phyloP scores from a whole-genome alignment of 2,113 vertebrate genomes.

The Melanotaenia duboulayi region DNA sequence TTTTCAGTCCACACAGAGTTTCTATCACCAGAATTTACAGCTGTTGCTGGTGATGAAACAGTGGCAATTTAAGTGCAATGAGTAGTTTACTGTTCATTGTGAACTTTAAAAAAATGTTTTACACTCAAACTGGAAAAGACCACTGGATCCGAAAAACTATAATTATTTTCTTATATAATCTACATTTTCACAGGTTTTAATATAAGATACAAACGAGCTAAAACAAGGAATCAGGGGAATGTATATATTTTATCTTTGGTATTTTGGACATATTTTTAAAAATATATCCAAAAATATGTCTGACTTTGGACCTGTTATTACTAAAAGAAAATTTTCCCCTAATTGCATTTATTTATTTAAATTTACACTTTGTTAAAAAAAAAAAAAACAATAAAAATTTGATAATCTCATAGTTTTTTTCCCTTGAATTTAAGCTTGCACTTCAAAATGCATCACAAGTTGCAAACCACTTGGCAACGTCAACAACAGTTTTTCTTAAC shows the following conservation, averaged over 20 bases:
- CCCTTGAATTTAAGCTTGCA: conserved; percentile 22
- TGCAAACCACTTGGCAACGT: conserved; percentile 26
- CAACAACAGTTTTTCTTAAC: conserved; percentile 42
- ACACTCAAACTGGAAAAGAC: conserved; percentile 16
- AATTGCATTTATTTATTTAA: neutral
- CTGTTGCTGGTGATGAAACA: conserved; percentile 33
- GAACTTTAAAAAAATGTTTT: neutral
- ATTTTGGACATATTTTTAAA: neutral
- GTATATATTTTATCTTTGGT: neutral
- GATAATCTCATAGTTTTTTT: neutral
- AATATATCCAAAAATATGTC: no score
- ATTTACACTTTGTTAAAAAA: neutral
- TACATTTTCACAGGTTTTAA: conserved; percentile 33
- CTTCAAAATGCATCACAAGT: conserved; percentile 46
- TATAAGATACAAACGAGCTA: conserved; percentile 39
- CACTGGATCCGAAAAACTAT: conserved; percentile 22
- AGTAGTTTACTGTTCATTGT: conserved; percentile 64
- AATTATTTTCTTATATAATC: neutral
- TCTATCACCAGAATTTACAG: conserved; percentile 31
- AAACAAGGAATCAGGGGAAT: conserved; percentile 15
- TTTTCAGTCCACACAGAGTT: conserved; percentile 15
- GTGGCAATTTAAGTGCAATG: conserved; percentile 56
- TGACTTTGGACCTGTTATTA: no score
- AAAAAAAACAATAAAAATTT: conserved; percentile 8
- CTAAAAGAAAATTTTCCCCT: no score